These are phyloP conservation scores for Rynchops niger DNA, from an alignment of 2,113 vertebrate species.

Conservation along the genomic window DNA sequence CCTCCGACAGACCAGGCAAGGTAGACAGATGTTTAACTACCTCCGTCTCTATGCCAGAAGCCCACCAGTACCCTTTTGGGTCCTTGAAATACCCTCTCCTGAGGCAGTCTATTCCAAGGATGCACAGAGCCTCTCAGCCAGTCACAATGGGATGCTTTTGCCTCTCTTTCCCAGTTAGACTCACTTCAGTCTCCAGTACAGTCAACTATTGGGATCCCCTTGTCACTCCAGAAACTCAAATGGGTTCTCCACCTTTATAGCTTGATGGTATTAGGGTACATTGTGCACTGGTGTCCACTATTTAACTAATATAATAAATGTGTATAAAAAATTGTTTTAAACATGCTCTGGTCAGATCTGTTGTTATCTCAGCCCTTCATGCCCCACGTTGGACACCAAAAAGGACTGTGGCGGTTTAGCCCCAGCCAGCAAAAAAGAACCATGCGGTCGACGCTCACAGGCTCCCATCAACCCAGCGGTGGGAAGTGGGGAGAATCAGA, in stretches of 20 bases:
- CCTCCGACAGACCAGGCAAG: neutral
- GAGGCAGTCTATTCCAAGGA: neutral
- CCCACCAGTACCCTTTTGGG: neutral
- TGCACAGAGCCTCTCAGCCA: neutral
- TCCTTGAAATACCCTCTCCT: neutral
- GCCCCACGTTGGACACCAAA: neutral
- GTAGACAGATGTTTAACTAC: neutral
- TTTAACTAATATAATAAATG: neutral
- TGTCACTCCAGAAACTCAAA: neutral
- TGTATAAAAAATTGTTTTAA: neutral
- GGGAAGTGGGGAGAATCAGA: neutral
- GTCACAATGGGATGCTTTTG: neutral
- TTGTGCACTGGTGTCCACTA: neutral
- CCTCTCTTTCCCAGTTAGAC: neutral
- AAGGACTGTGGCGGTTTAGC: neutral
- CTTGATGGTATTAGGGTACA: neutral
- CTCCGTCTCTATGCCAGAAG: neutral
- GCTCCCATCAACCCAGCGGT: neutral
- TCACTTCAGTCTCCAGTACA: neutral
- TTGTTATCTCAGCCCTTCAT: neutral
- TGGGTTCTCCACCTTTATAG: neutral
- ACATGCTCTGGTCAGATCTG: neutral
- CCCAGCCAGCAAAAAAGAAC: neutral
- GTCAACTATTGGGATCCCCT: neutral
- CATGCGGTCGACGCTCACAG: neutral